A percentile compares a stretch with the other conserved stretches of the same genome.
Conservation (phyloP, 1,140 invertebrate species). For the Meloidogyne exigua region DNA sequence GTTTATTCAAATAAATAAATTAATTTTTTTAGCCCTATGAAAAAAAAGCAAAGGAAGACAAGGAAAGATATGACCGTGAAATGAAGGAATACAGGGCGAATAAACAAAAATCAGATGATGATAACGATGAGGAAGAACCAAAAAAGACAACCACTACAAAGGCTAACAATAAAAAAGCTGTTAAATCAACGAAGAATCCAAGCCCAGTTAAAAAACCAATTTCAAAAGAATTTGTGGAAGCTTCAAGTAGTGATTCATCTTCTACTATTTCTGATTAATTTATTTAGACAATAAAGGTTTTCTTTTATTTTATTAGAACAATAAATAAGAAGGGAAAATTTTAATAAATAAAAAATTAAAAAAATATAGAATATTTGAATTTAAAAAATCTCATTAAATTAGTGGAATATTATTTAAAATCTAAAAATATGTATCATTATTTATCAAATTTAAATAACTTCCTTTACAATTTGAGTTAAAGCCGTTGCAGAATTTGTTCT, state of each 20-base stretch:
- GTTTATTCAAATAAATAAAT: too few species aligned
- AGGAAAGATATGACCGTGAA: slow-evolving; percentile 65
- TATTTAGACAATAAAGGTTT: background rate
- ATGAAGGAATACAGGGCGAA: slow-evolving; percentile 52
- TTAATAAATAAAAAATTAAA: too few species aligned
- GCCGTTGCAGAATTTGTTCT: background rate
- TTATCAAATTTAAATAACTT: too few species aligned
- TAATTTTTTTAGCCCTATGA: too few species aligned
- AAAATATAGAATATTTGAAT: too few species aligned
- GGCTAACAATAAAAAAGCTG: background rate
- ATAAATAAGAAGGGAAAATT: too few species aligned
- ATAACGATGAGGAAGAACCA: background rate
- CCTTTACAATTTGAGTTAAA: background rate
- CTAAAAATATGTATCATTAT: too few species aligned
- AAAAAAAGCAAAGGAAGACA: slow-evolving; percentile 64
- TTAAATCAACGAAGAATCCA: slow-evolving; percentile 10
- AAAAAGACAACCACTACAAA: background rate
- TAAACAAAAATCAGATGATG: background rate
- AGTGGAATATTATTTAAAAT: too few species aligned
- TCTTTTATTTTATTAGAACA: too few species aligned
- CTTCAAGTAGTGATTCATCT: background rate
- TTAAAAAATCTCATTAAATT: too few species aligned
- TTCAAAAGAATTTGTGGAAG: slow-evolving; percentile 48
- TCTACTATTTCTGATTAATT: background rate
- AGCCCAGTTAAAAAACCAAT: slow-evolving; percentile 43